phyloP scores from a whole-genome alignment of 2,113 vertebrate species.

The Serinus canaria region DNA sequence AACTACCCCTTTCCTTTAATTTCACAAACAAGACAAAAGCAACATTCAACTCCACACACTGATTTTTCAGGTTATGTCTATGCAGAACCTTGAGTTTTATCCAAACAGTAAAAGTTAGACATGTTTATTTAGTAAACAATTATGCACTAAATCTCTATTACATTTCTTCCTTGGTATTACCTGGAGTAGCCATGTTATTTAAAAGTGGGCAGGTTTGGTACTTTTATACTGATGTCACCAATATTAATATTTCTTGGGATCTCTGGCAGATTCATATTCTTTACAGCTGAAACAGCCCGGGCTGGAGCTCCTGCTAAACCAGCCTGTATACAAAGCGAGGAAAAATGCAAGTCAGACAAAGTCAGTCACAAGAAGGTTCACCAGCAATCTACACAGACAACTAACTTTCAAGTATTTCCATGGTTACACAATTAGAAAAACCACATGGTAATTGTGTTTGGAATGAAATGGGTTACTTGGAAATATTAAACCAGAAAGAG shows the following conservation, averaged over 20 bases:
- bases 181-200: slow-evolving; percentile 86
- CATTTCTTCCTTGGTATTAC: slow-evolving; percentile 71
- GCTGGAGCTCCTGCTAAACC: slow-evolving; percentile 98
- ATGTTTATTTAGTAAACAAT: slow-evolving; percentile 88
- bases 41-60: slow-evolving; percentile 71
- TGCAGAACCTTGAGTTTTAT: slow-evolving; percentile 83
- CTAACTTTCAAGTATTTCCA: slow-evolving; percentile 54
- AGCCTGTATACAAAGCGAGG: slow-evolving; percentile 86
- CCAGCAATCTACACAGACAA: slow-evolving; percentile 31
- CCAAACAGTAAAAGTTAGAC: slow-evolving; percentile 75
- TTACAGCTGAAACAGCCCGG: slow-evolving; percentile 97
- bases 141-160: slow-evolving; percentile 79
- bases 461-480: slow-evolving; percentile 77
- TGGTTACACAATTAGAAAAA: slow-evolving; percentile 68
- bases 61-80: slow-evolving; percentile 69
- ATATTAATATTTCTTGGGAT: slow-evolving; percentile 99
- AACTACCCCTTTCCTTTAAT: slow-evolving; percentile 73
- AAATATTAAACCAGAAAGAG: slow-evolving; percentile 73
- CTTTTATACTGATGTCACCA: slow-evolving; percentile 99
- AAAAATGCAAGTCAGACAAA: slow-evolving; percentile 72
- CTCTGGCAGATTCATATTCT: slow-evolving; percentile 99
- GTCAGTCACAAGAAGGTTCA: slow-evolving; percentile 2
- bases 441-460: slow-evolving; percentile 65
- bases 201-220: slow-evolving; percentile 99
- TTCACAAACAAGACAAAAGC: slow-evolving; percentile 76